Evolutionary conservation across 2,888 invertebrate species (phyloP).

Genomic region (Agrilus mali): DNA sequence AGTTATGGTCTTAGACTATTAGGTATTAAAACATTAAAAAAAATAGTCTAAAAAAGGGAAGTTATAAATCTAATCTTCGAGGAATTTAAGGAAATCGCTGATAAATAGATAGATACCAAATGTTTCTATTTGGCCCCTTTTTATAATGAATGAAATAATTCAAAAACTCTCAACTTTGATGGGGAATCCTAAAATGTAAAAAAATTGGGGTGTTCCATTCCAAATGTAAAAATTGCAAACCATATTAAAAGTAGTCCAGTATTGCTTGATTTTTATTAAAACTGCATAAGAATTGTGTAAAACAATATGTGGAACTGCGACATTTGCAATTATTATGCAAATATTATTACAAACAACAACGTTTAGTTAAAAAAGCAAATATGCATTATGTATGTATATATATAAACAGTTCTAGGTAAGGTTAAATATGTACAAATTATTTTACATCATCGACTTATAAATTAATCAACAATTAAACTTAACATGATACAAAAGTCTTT

Average conservation of each 20-base stretch:
- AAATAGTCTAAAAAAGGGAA: too few relatives aligned
- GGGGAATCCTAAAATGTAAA: too few relatives aligned
- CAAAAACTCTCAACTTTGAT: too few relatives aligned
- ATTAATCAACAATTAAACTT: conserved; percentile 14
- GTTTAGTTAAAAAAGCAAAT: conserved; percentile 10
- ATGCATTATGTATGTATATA: conserved; percentile 9
- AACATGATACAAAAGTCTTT: conserved; percentile 5
- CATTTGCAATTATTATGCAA: conserved; percentile 16
- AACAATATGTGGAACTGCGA: conserved; percentile 27
- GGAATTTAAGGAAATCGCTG: too few relatives aligned
- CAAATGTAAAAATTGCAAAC: too few relatives aligned
- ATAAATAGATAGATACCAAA: too few relatives aligned
- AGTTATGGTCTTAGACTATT: too few relatives aligned
- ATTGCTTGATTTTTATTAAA: conserved; percentile 23
- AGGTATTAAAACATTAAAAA: too few relatives aligned
- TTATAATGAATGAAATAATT: too few relatives aligned
- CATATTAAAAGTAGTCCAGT: conserved; percentile 32
- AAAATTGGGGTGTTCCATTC: too few relatives aligned
- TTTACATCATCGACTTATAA: conserved; percentile 10
- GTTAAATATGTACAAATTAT: conserved; percentile 12
- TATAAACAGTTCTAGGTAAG: conserved; percentile 11
- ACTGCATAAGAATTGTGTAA: conserved; percentile 31
- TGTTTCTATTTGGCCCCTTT: too few relatives aligned
- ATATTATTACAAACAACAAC: conserved; percentile 10
- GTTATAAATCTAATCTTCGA: too few relatives aligned